Base-by-base conservation (phyloP, 1,140 invertebrate genomes). In the Oppia nitens region DNA sequence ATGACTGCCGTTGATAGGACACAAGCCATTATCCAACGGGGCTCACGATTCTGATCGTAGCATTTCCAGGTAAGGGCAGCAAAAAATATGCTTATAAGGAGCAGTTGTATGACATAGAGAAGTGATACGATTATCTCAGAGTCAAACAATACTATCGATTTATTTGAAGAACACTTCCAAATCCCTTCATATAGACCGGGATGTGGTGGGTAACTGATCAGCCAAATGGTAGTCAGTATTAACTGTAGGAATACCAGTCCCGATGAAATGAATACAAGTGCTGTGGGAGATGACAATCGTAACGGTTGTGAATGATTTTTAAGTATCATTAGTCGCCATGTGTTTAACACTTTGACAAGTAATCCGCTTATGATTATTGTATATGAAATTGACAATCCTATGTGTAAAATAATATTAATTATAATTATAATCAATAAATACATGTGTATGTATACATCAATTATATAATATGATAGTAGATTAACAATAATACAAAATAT, bases 301-400 rank as follows among this genome's bases (percentile, higher is more conserved):
- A 70, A 69, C 50, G 64, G 63, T 48, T 65, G 65, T n/a, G 65
- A 61, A 6, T 69, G 67, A 26, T 68, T 68, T 51, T 71, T 29
- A 48, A 57, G 67, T 9, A 66, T 60, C 53, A 66, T 67, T 0
- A 67, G 63, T 23, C 72, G 60, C 71, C 72, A 75, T 26, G 66
- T 69, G 59, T 74, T 72, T 20, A 74, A 67, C 6, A 75, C 69
- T 59, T 77, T 76, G 0, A 77, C 70, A 48, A 78, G 67, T 60
- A 77, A 68, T 1, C 71, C 70, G 20, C 70, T 67, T 57, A 74
- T 76, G 9, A 71, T 67, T 24, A 75, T 65, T 12, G 72, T 67
- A 62, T 76, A 78, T 2, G 71, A 68, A 27, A 78, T 57, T 28
- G 70, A 73, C 60, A 69, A 40, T 24, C 47, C 55, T 57, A 23